Base-by-base conservation (phyloP, 2,888 invertebrate species). In the Gymnocheta viridis region DNA sequence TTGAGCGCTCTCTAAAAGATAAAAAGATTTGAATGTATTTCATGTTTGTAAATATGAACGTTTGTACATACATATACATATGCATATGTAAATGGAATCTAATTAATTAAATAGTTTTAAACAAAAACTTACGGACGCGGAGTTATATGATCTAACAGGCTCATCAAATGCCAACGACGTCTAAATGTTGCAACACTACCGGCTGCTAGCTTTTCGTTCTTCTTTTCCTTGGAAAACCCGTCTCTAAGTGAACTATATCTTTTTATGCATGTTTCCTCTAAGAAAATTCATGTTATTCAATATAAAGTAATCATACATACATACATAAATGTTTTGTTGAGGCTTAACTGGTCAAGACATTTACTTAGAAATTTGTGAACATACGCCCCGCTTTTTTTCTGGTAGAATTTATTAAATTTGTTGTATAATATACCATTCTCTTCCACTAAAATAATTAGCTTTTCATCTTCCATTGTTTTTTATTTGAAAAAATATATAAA, bases 361-460 rank as follows among this genome's bases (percentile, higher is more conserved):
- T 54, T 54, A 14, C n/a, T 54, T 27, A 27, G 54, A 54, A 27
- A 54, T 54, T 54, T 27, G 27, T 51, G 51, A 27, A 24, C 51
- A 51, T 12, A 24, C 12, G 51, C n/a, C 24, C n/a, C n/a, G n/a
- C n/a, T n/a, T n/a, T n/a, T n/a, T n/a, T n/a, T n/a, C n/a, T n/a
- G n/a, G n/a, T n/a, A n/a, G n/a, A 27, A 24, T 54, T 27, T 27
- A n/a, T 54, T 27, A n/a, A 54, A 54, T 14, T 27, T 54, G n/a
- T 54, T 54, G 27, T 49, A 24, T 24, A 51, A 24, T 0, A 51
- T 24, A 6, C 14, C 9, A 17, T 7, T 51, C n/a, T 51, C 51
- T 14, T 51, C 51, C 0, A 51, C 24, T 51, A 51, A 51, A 51
- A 51, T 12, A 9, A 51, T 51, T 5, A 51, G 51, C n/a, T n/a